phyloP scores from a whole-genome alignment of 2,797 vertebrate species.

The Esox lucius region DNA sequence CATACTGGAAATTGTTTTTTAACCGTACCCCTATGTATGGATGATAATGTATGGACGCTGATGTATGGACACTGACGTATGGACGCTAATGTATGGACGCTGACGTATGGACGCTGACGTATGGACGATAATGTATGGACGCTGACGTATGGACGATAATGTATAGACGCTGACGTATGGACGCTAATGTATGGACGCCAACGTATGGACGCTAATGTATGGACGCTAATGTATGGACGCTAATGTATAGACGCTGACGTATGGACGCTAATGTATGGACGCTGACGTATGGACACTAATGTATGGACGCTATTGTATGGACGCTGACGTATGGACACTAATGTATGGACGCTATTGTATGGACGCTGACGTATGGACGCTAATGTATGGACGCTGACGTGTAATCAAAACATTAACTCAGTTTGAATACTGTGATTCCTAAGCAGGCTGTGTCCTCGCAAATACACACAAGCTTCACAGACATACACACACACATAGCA shows the following conservation, averaged over 20 bases:
- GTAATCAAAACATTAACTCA: too few relatives aligned
- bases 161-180: conserved; percentile 3
- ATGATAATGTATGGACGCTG: conserved; percentile 39
- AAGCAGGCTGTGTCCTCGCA: neutral
- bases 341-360: conserved; percentile 51
- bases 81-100: conserved; percentile 40
- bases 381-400: conserved; percentile 26
- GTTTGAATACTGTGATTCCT: too few relatives aligned
- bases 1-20: too few relatives aligned
- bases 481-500: neutral
- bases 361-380: conserved; percentile 30
- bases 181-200: conserved; percentile 37
- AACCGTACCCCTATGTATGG: conserved; percentile 5
- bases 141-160: conserved; percentile 38
- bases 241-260: conserved; percentile 26
- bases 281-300: too few relatives aligned
- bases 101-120: too few relatives aligned
- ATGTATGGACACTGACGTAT: too few relatives aligned
- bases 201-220: conserved; percentile 43
- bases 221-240: conserved; percentile 27
- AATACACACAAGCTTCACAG: neutral
- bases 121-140: conserved; percentile 43
- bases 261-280: conserved; percentile 43
- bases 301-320: conserved; percentile 47
- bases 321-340: too few relatives aligned